Conservation (phyloP, 2,888 invertebrate species). For the Sabellastarte sp. region DNA sequence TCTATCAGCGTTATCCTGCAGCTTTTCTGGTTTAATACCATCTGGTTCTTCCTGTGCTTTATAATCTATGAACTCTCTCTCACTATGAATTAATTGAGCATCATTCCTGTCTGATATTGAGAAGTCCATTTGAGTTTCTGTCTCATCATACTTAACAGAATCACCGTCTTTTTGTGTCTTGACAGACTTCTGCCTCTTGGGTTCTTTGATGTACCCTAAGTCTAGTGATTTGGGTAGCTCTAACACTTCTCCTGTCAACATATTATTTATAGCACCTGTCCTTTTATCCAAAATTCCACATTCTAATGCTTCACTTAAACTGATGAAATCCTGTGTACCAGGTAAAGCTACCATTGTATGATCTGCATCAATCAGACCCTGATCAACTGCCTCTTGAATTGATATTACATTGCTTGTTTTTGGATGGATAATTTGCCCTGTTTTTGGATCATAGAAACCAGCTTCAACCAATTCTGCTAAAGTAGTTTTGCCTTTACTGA, state of each 20-base stretch:
- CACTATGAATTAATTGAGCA: too few relatives aligned
- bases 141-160: too few relatives aligned
- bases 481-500: too few relatives aligned
- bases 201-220: too few relatives aligned
- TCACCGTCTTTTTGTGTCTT: too few relatives aligned
- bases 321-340: slow-evolving; percentile 8
- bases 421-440: slow-evolving; percentile 62
- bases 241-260: neutral
- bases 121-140: too few relatives aligned
- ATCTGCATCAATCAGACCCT: slow-evolving; percentile 22
- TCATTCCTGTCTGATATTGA: too few relatives aligned
- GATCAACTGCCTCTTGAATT: slow-evolving; percentile 24
- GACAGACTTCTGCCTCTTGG: too few relatives aligned
- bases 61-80: too few relatives aligned
- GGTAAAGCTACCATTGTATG: neutral
- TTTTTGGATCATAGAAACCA: neutral
- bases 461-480: too few relatives aligned
- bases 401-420: slow-evolving; percentile 47
- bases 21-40: slow-evolving; percentile 73
- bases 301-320: slow-evolving; percentile 60
- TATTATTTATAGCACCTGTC: slow-evolving; percentile 5
- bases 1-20: too few relatives aligned
- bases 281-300: slow-evolving; percentile 24
- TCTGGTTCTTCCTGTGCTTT: slow-evolving; percentile 72
- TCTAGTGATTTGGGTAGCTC: too few relatives aligned